Base-by-base conservation (phyloP, 2,888 invertebrate genomes). In the Molanna angustata region DNA sequence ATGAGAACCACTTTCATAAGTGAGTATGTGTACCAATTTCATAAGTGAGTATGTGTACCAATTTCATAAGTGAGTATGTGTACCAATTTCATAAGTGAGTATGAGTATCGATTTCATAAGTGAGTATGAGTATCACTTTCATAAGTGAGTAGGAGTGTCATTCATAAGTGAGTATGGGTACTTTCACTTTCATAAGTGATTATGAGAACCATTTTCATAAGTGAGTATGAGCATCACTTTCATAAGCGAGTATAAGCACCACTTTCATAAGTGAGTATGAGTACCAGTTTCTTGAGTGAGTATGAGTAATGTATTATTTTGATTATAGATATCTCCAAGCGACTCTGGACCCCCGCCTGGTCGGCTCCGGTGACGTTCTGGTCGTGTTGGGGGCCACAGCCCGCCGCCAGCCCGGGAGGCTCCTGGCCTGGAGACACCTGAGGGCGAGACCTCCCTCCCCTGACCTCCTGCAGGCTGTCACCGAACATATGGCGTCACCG, bases 351-450 rank as follows among this genome's bases (percentile, higher is more conserved):
- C 80, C 85, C 61, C 80, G 83, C 37, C 79, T 83, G 62, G 79
- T 92, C 16, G 78, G 83, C 62, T 80, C 84, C 0, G 82, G 85
- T 59, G 85, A 89, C 61, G 85, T 90, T 1, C 81, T 84, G 35
- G 69, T 80, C 0, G 89, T 91, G 1, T 70, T 92, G 40, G 79
- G 79, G 0, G 82, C 85, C 0, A 87, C 91, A 0, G 86, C 89
- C 1, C 78, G 83, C 20, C 90, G 90, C 65, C 79, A 83, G 2
- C 80, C 83, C 60, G 88, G 87, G 3, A 73, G 82, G 47, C 71
- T 85, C n/a, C 69, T 86, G 37, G 84, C 86, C 1, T 88, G 88
- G 88, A 73, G 85, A 59, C 87, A 86, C 66, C 69, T 88, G 20
- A 80, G 85, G 64, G 82, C 84, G 1, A 82, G 87, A 61, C 79